phyloP scores from a whole-genome alignment of 2,113 vertebrate species.

The Phyllopteryx taeniolatus region DNA sequence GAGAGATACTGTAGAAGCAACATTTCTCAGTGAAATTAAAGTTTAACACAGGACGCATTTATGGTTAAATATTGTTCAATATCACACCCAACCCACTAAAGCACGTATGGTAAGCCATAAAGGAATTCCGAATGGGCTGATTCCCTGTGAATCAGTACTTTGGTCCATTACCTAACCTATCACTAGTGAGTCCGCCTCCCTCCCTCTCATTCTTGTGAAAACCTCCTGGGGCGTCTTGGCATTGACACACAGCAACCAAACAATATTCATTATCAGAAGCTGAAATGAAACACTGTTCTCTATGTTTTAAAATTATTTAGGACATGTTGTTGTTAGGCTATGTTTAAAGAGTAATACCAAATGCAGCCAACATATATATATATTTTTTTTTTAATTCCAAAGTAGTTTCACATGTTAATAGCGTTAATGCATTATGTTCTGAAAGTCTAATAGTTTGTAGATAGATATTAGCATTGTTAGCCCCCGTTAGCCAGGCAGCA shows the following conservation, averaged over 20 bases:
- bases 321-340: conserved; percentile 1
- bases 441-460: no score
- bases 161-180: background rate
- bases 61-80: no score
- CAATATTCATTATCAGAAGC: conserved; percentile 51
- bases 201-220: conserved; percentile 13
- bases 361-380: no score
- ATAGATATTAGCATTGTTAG: no score
- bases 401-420: no score
- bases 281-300: conserved; percentile 28
- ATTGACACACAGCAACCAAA: conserved; percentile 32
- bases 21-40: no score
- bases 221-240: conserved; percentile 38
- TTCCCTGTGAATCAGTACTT: conserved; percentile 6
- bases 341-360: background rate
- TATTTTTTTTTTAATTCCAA: no score
- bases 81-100: background rate
- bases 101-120: conserved; percentile 6
- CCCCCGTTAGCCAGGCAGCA: background rate
- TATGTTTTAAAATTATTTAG: conserved; percentile 27
- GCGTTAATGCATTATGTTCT: no score
- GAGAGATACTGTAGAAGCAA: no score
- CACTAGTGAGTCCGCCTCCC: background rate
- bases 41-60: no score
- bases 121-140: conserved; percentile 1